phyloP scores from a whole-genome alignment of 2,113 vertebrate species.

The Spermophilus dauricus region DNA sequence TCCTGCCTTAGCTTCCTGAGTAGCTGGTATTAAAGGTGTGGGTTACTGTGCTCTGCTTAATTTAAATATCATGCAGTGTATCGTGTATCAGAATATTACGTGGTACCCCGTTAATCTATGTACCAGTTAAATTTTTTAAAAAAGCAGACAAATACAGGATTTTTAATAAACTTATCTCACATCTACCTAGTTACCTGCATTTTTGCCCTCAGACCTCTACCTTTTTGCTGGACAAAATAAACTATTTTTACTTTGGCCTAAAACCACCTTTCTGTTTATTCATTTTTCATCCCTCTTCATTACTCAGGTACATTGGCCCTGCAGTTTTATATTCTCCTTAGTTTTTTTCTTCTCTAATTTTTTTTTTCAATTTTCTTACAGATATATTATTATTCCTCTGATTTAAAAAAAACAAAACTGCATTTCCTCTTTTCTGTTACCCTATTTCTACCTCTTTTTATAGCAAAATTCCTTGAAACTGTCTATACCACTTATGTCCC shows the following conservation, averaged over 20 bases:
- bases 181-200: neutral
- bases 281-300: neutral
- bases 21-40: neutral
- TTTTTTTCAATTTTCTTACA: neutral
- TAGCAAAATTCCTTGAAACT: conserved; percentile 21
- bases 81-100: too few species aligned
- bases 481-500: neutral
- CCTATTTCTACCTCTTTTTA: neutral
- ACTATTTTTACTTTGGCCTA: neutral
- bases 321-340: neutral
- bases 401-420: neutral
- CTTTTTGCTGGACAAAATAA: neutral
- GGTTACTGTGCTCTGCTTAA: too few species aligned
- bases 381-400: neutral
- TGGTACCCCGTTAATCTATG: too few species aligned
- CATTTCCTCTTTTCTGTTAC: conserved; percentile 29
- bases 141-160: neutral
- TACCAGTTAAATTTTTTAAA: neutral
- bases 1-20: neutral
- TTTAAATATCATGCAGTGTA: too few species aligned
- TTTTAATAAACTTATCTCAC: neutral
- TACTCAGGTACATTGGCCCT: neutral
- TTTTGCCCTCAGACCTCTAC: neutral
- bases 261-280: neutral
- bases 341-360: neutral